phyloP scores from a whole-genome alignment of 1,140 invertebrate genomes.

The Scylla paramamosain region DNA sequence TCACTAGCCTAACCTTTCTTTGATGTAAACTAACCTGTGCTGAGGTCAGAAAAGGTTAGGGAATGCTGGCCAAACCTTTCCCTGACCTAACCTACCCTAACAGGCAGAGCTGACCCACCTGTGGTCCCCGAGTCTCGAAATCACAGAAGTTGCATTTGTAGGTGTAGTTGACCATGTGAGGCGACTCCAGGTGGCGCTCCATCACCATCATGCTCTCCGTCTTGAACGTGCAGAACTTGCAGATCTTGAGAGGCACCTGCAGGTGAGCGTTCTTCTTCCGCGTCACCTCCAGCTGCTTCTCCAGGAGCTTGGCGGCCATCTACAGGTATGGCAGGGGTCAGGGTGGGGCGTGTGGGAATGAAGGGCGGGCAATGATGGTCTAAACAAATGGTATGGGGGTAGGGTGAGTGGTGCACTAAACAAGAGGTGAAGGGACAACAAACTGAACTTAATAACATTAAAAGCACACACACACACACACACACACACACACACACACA shows the following conservation, averaged over 20 bases:
- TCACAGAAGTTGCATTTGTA: conserved; percentile 90
- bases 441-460: too few species aligned
- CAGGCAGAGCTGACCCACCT: too few species aligned
- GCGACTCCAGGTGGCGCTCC: conserved; percentile 94
- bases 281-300: conserved; percentile 91
- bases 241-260: conserved; percentile 89
- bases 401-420: too few species aligned
- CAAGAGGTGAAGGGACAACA: too few species aligned
- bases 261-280: conserved; percentile 94
- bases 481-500: too few species aligned
- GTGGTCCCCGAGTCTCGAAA: conserved; percentile 90
- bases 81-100: too few species aligned
- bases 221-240: conserved; percentile 95
- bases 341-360: background rate
- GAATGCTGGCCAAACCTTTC: too few species aligned
- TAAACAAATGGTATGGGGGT: background rate
- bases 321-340: conserved; percentile 84
- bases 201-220: conserved; percentile 93
- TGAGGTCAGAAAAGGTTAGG: too few species aligned
- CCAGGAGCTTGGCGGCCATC: conserved; percentile 88
- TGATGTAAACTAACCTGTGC: too few species aligned
- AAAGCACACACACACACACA: too few species aligned
- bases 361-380: too few species aligned
- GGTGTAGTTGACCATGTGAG: conserved; percentile 91
- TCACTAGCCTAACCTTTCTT: too few species aligned